These are phyloP conservation scores for Latrodectus hesperus DNA, from an alignment of 2,888 invertebrate genomes.

Conservation along the genomic window DNA sequence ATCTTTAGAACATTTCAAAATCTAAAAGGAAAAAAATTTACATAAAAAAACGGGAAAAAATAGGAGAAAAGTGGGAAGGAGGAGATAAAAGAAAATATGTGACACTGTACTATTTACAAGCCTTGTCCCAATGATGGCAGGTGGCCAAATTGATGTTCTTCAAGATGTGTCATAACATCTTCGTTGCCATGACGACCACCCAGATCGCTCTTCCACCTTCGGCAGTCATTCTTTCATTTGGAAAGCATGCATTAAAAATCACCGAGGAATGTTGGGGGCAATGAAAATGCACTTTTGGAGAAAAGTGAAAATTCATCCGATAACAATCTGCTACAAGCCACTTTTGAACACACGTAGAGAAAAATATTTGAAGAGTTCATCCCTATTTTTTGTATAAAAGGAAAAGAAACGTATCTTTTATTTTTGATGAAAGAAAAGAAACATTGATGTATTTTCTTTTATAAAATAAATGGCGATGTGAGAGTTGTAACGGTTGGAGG, in stretches of 20 bases:
- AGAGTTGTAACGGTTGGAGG: too few species aligned
- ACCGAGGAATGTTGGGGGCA: not conserved
- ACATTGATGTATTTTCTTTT: too few species aligned
- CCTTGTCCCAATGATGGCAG: not conserved
- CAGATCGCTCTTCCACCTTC: not conserved
- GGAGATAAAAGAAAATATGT: not conserved
- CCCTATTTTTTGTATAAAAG: too few species aligned
- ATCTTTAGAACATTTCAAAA: not conserved
- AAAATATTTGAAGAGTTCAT: too few species aligned
- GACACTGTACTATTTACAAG: not conserved
- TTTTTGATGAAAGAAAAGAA: too few species aligned
- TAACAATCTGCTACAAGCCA: not conserved
- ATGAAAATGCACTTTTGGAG: not conserved
- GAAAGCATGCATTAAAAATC: constrained; percentile 1
- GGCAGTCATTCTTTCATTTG: not conserved
- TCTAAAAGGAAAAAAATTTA: not conserved
- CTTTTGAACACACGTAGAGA: too few species aligned
- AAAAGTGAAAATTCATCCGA: not conserved
- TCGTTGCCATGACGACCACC: not conserved
- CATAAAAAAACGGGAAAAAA: not conserved
- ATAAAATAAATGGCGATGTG: too few species aligned
- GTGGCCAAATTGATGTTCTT: not conserved
- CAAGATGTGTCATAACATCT: not conserved
- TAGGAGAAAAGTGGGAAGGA: not conserved
- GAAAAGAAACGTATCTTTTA: too few species aligned